phyloP scores from a whole-genome alignment of 2,113 vertebrate species.

The Phylloscopus whistleri region DNA sequence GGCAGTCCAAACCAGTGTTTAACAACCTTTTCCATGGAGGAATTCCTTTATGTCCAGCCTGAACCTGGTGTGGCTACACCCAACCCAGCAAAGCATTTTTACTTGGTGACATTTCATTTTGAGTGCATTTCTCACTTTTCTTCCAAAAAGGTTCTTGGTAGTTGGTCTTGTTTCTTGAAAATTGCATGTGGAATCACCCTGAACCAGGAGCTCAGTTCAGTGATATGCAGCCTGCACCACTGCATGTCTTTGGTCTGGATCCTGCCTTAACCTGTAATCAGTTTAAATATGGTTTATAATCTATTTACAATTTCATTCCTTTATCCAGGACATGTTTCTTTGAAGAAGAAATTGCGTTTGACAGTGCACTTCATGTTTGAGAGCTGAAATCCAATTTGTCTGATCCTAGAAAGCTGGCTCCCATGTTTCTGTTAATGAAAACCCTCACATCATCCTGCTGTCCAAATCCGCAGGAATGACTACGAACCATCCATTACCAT shows the following conservation, averaged over 20 bases:
- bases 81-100: background rate
- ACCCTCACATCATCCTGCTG: background rate
- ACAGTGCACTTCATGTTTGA: background rate
- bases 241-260: background rate
- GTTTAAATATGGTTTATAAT: background rate
- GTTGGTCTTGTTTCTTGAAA: background rate
- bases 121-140: background rate
- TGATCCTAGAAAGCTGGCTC: background rate
- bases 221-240: background rate
- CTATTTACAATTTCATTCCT: background rate
- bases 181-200: background rate
- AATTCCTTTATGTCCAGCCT: background rate
- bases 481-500: background rate
- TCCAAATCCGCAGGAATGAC: background rate
- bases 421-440: background rate
- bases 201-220: background rate
- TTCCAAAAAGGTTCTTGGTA: background rate
- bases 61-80: background rate
- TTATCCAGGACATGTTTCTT: background rate
- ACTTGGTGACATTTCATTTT: background rate
- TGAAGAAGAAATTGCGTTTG: background rate
- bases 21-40: too few relatives aligned
- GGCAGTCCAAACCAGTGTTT: background rate
- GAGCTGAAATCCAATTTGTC: background rate
- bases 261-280: background rate